Evolutionary conservation across 2,797 vertebrate genomes (phyloP).

Genomic region (Anableps anableps): DNA sequence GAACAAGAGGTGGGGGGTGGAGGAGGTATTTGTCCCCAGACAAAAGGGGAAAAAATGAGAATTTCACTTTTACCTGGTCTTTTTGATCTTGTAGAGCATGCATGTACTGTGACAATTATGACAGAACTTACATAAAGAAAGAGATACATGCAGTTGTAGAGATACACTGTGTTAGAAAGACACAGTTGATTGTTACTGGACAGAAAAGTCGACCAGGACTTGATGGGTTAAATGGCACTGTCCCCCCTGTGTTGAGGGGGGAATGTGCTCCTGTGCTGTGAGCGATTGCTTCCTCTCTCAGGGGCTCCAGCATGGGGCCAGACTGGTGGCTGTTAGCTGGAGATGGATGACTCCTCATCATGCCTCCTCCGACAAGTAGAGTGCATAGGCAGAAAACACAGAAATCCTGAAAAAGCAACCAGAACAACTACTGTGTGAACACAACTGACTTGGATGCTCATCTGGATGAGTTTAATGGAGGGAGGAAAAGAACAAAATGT

Average conservation of each 20-base stretch:
- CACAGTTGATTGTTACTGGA: slow-evolving; percentile 40
- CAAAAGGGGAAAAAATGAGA: neutral
- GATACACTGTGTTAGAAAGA: slow-evolving; percentile 25
- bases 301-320: slow-evolving; percentile 82
- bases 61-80: neutral
- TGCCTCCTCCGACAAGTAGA: slow-evolving; percentile 72
- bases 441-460: slow-evolving; percentile 7
- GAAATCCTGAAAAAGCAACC: slow-evolving; percentile 41
- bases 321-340: slow-evolving; percentile 82
- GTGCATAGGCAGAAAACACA: slow-evolving; percentile 62
- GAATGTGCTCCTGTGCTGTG: slow-evolving; percentile 81
- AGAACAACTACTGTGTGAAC: slow-evolving; percentile 21
- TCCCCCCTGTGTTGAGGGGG: slow-evolving; percentile 78
- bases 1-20: slow-evolving; percentile 29
- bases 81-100: neutral
- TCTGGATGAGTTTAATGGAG: slow-evolving; percentile 9
- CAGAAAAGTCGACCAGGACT: slow-evolving; percentile 73
- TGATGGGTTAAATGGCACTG: slow-evolving; percentile 80
- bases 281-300: slow-evolving; percentile 85
- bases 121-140: slow-evolving; percentile 30
- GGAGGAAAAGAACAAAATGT: neutral
- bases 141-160: slow-evolving; percentile 28
- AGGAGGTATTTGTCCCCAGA: slow-evolving; percentile 22
- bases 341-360: slow-evolving; percentile 81
- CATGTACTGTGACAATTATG: slow-evolving; percentile 21